A percentile compares a stretch with the other conserved stretches of the same genome.
These are phyloP conservation scores for Idaea dimidiata DNA, from an alignment of 2,888 invertebrate species.

Conservation along the genomic window DNA sequence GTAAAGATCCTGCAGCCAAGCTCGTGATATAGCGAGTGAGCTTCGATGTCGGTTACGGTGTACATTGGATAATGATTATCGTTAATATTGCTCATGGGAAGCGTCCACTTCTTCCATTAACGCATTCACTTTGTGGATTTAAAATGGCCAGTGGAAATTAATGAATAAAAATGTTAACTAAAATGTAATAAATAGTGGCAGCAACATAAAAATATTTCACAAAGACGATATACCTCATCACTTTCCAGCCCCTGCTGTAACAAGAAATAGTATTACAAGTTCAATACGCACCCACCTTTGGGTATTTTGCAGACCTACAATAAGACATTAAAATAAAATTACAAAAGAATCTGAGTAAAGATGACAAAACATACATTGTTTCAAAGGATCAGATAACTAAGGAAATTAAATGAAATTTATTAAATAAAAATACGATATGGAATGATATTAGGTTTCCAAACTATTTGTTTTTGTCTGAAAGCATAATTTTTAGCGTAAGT, in stretches of 20 bases:
- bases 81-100: conserved; percentile 67
- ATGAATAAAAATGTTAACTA: conserved; percentile 75
- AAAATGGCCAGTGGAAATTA: conserved; percentile 76
- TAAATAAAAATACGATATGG: conserved; percentile 8
- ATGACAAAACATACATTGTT: conserved; percentile 1
- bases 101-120: conserved; percentile 78
- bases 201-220: conserved; percentile 80
- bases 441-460: conserved; percentile 5
- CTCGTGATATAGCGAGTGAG: conserved; percentile 67
- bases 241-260: conserved; percentile 96
- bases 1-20: conserved; percentile 46
- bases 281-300: conserved; percentile 81
- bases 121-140: conserved; percentile 72
- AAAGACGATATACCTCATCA: conserved; percentile 90
- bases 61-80: conserved; percentile 58
- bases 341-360: conserved; percentile 42
- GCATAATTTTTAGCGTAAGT: background rate
- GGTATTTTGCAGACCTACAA: conserved; percentile 62
- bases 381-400: conserved; percentile 5
- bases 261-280: conserved; percentile 82
- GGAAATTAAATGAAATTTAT: background rate
- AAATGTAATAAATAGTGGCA: conserved; percentile 78
- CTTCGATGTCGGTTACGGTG: conserved; percentile 58
- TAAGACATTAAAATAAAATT: conserved; percentile 46
- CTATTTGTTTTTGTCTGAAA: background rate